Evolutionary conservation across 2,113 vertebrate species (phyloP), one percentile per base, ranked within the genome.

Genomic region (Silurus meridionalis): DNA sequence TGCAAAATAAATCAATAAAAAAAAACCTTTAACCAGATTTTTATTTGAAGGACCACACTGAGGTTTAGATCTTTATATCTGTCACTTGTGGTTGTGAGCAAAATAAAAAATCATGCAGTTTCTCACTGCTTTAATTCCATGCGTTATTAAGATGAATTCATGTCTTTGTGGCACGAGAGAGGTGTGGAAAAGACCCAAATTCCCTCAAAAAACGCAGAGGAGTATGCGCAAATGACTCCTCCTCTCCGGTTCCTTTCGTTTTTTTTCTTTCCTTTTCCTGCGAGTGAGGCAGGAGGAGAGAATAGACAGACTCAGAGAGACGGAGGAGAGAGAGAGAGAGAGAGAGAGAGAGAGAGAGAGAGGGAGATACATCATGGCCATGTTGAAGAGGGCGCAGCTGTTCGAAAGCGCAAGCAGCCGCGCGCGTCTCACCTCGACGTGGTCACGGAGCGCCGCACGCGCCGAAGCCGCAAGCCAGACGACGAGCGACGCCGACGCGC

Each of bases 281-380:
- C 25, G 13, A 2, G 8, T 28, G n/a, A 28, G n/a, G 15, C 11
- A 53, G 81, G 63, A 83, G 81, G 80, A 67, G 63, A 83, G 63
- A 78, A 60, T 64, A 83, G 81, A 53, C 23, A 11, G 37, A 8
- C 17, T 21, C 14, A 17, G 60, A 25, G 60, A 25, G 61, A 63
- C 78, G 66, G 84, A 86, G 89, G 84, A 85, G 84, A 69, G 74
- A 79, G 57, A 83, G 53, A 60, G 87, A 83, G 84, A 64, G 66
- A 85, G 89, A 86, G 88, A 89, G 91, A 90, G 85, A 89, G 80
- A 78, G 77, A 90, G 86, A 88, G 75, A 88, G 86, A 80, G 69
- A 72, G 83, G 89, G 89, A 89, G 78, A 61, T 89, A 82, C 90
- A 94, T 90, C 93, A 94, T 95, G 95, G 94, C 95, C 90, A 83